A percentile compares a stretch with the other conserved stretches of the same genome.
Conservation (phyloP, 2,888 invertebrate genomes). For the Frankliniella intonsa region DNA sequence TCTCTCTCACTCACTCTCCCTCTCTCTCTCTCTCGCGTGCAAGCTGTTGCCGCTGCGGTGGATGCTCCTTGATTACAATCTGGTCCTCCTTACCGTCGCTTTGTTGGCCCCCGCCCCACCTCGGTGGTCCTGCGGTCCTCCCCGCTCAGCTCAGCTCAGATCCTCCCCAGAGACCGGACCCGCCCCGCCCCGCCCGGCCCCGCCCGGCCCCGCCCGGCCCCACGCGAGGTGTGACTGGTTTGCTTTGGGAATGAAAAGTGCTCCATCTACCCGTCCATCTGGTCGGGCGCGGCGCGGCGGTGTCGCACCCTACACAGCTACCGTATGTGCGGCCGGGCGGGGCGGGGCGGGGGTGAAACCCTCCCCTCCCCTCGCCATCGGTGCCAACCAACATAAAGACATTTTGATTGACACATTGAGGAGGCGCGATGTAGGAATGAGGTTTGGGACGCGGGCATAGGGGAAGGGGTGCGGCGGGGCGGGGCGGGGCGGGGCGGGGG, state of each 20-base stretch:
- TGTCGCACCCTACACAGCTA: background rate
- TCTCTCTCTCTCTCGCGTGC: background rate
- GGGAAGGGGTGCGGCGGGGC: background rate
- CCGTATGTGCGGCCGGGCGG: background rate
- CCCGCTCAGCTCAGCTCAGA: background rate
- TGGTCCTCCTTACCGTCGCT: background rate
- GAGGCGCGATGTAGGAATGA: constrained; percentile 24
- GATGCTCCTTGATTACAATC: background rate
- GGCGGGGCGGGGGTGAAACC: background rate
- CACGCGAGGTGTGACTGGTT: background rate
- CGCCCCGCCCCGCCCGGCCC: background rate
- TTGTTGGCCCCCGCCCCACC: background rate
- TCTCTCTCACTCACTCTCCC: background rate
- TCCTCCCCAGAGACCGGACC: background rate
- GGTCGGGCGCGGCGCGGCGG: background rate
- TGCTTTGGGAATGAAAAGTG: constrained; percentile 16
- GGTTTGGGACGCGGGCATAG: background rate
- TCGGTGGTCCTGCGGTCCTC: background rate
- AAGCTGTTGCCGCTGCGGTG: too few relatives aligned
- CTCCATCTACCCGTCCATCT: background rate
- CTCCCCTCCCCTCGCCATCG: background rate
- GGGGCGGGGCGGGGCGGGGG: background rate
- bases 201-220: background rate
- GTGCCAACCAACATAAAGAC: constrained; percentile 22
- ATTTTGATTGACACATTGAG: constrained; percentile 27